Evolutionary conservation across 2,888 invertebrate species (phyloP).

Genomic region (Meteorus colon): DNA sequence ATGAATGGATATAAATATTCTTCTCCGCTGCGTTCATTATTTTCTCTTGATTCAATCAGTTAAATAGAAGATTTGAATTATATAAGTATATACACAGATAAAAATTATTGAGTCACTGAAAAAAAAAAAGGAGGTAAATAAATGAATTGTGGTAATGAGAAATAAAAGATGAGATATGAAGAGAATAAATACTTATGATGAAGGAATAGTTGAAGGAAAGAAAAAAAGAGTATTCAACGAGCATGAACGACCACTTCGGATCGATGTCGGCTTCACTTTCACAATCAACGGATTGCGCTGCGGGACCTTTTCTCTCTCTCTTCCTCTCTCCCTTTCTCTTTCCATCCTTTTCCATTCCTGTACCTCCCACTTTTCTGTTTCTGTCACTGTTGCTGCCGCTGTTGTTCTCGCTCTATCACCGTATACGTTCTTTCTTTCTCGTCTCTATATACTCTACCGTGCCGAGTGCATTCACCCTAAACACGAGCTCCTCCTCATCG

Average conservation of each 20-base stretch:
- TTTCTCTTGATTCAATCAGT: background rate
- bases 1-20: background rate
- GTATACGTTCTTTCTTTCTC: conserved; percentile 1
- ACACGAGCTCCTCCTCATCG: background rate
- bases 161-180: conserved; percentile 1
- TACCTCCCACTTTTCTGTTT: background rate
- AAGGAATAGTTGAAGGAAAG: background rate
- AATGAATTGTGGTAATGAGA: background rate
- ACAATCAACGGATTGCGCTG: conserved; percentile 35
- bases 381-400: background rate
- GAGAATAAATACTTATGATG: conserved; percentile 11
- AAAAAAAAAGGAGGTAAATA: background rate
- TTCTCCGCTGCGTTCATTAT: background rate
- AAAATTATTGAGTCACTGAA: background rate
- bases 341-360: background rate
- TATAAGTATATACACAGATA: background rate
- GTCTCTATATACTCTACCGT: background rate
- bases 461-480: conserved; percentile 30
- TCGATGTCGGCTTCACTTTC: conserved; percentile 39
- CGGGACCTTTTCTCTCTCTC: conserved; percentile 15
- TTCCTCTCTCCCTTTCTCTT: background rate
- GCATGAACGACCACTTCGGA: conserved; percentile 15
- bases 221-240: conserved; percentile 22
- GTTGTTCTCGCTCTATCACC: background rate
- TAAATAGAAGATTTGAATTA: background rate